Percentiles rank a stretch among this genome's conserved stretches.
phyloP scores from a whole-genome alignment of 2,888 invertebrate genomes.

The Zootermopsis nevadensis region DNA sequence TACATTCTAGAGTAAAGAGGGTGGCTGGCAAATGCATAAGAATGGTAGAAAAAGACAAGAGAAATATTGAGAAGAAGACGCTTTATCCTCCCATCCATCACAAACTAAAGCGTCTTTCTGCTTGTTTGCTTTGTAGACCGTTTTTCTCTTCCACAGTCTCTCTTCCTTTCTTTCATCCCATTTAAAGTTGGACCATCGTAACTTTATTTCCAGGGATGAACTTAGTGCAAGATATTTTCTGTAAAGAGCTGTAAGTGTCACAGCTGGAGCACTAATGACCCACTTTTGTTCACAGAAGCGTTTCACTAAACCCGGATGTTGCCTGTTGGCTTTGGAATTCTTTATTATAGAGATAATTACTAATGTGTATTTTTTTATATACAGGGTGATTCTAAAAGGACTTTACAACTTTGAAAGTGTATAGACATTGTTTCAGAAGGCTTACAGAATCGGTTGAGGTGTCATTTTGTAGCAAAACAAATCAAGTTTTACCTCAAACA shows the following conservation, averaged over 20 bases:
- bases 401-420: too few relatives aligned
- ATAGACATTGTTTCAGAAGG: too few relatives aligned
- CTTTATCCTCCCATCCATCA: constrained; percentile 29
- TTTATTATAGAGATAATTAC: too few relatives aligned
- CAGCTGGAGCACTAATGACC: neutral
- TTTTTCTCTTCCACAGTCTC: neutral
- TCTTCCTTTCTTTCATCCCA: neutral
- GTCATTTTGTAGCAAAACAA: too few relatives aligned
- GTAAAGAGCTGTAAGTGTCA: neutral
- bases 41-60: neutral
- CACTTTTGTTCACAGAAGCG: constrained; percentile 6
- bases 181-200: constrained; percentile 23
- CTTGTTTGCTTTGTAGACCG: constrained; percentile 18
- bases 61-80: constrained; percentile 26
- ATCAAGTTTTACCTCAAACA: too few relatives aligned
- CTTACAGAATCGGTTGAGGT: too few relatives aligned
- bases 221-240: neutral
- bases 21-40: constrained; percentile 14
- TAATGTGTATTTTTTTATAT: too few relatives aligned
- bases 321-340: too few relatives aligned
- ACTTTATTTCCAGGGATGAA: neutral
- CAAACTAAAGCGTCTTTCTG: constrained; percentile 11
- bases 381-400: too few relatives aligned
- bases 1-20: neutral
- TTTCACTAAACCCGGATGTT: neutral